Evolutionary conservation across 2,888 invertebrate species (phyloP), one percentile per base, ranked within the genome.

Genomic region (Elegia similella): DNA sequence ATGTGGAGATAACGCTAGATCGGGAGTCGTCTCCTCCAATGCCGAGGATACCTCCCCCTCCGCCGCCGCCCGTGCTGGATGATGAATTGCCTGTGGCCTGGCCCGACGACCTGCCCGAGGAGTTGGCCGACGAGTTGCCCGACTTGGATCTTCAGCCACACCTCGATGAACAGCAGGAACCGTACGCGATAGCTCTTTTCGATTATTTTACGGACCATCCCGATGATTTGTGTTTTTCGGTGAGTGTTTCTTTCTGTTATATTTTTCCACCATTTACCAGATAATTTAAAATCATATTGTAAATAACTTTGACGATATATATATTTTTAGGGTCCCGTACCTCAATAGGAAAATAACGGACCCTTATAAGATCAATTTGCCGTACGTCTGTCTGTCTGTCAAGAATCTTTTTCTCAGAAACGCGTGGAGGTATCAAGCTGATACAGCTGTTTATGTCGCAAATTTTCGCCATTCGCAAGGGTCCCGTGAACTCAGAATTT

Each of bases 161-260:
- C 34, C 61, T 23, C 8, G 67, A 70, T 48, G 70, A 72, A n/a
- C 80, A 84, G 3, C 82, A 92, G 16, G 86, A 92, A 66, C 94
- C 97, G 0, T 94, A 95, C 76, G 97, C 95, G 15, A 92, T 97
- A 60, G 96, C 97, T 12, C 84, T 96, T 43, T 97, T 94, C 79
- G 95, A 97, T 83, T 97, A 96, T 75, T 92, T 93, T 62, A 94
- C 95, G 12, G 91, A 93, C 12, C 96, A 96, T 72, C 89, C 93
- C 13, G 96, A 95, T 67, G 97, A 98, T 92, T 93, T 98, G 61
- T 92, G 93, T 65, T 95, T 98, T 79, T 95, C 95, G 86, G 96
- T 96, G 78, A 93, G 94, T 90, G 60, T 46, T 56, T 58, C 57
- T 53, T 42, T 58, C 7, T 34, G 1, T 2, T 34, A 34, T 10